These are phyloP conservation scores for Marmota flaviventris DNA, from an alignment of 2,113 vertebrate genomes.

Conservation along the genomic window DNA sequence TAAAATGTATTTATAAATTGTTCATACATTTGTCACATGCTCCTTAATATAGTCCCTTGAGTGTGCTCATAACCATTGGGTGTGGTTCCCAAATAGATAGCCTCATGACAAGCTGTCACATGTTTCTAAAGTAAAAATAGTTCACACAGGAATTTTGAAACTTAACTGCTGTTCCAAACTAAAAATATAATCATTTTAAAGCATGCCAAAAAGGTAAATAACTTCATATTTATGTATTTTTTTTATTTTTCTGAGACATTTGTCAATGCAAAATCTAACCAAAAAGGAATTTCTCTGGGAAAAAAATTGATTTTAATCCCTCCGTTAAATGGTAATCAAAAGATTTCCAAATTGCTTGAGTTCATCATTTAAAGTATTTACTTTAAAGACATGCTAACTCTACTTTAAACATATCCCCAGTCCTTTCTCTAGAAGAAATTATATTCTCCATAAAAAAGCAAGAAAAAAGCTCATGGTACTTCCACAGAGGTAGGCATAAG, in stretches of 20 bases:
- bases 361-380: neutral
- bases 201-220: constrained; percentile 24
- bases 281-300: neutral
- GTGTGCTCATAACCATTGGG: constrained; percentile 33
- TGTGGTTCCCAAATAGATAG: constrained; percentile 67
- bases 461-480: neutral
- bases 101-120: constrained; percentile 69
- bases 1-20: constrained; percentile 69
- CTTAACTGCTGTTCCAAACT: constrained; percentile 56
- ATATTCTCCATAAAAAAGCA: constrained; percentile 1
- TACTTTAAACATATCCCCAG: neutral
- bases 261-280: constrained; percentile 55
- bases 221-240: neutral
- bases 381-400: neutral
- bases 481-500: neutral
- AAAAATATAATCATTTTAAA: constrained; percentile 76
- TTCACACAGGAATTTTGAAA: constrained; percentile 67
- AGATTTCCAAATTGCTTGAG: neutral
- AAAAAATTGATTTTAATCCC: neutral
- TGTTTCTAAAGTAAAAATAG: constrained; percentile 76
- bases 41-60: constrained; percentile 64
- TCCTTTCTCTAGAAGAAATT: neutral
- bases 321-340: constrained; percentile 17
- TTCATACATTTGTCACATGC: constrained; percentile 55
- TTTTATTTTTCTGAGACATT: constrained; percentile 30